Conservation (phyloP, 2,797 vertebrate genomes). For the Protosalanx chinensis region DNA sequence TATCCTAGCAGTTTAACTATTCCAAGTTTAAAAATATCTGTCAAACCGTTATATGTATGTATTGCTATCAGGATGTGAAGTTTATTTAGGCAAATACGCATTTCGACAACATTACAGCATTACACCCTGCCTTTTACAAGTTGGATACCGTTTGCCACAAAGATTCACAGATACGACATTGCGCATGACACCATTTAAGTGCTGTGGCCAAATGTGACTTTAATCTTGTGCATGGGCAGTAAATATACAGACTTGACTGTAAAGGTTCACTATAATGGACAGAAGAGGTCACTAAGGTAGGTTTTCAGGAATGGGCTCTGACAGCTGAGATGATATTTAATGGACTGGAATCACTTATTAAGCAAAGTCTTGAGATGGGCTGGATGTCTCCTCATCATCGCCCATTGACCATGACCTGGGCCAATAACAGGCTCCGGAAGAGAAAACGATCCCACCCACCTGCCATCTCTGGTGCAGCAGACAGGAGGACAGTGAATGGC, state of each 20-base stretch:
- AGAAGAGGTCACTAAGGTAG: slow-evolving; percentile 52
- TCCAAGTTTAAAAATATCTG: too few relatives aligned
- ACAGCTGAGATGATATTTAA: slow-evolving; percentile 46
- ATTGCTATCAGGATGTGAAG: neutral
- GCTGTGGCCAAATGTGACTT: slow-evolving; percentile 24
- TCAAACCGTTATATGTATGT: slow-evolving; percentile 23
- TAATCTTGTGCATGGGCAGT: slow-evolving; percentile 49
- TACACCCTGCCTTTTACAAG: too few relatives aligned
- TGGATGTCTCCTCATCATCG: slow-evolving; percentile 10
- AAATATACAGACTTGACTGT: slow-evolving; percentile 52
- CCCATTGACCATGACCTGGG: slow-evolving; percentile 43
- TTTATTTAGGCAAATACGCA: too few relatives aligned
- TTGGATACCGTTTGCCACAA: slow-evolving; percentile 3
- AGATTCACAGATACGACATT: slow-evolving; percentile 44
- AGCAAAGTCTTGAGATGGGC: slow-evolving; percentile 43
- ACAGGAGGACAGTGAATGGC: slow-evolving; percentile 7
- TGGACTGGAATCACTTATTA: slow-evolving; percentile 52
- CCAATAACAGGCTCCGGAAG: slow-evolving; percentile 41
- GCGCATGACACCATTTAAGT: slow-evolving; percentile 42
- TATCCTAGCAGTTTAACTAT: too few relatives aligned
- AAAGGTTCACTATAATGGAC: slow-evolving; percentile 53
- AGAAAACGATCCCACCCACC: slow-evolving; percentile 14
- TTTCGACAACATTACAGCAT: too few relatives aligned
- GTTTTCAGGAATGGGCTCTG: slow-evolving; percentile 56
- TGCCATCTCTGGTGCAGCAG: slow-evolving; percentile 22